These are phyloP conservation scores for Brachystomella parvula DNA, from an alignment of 1,140 invertebrate species.

Conservation along the genomic window DNA sequence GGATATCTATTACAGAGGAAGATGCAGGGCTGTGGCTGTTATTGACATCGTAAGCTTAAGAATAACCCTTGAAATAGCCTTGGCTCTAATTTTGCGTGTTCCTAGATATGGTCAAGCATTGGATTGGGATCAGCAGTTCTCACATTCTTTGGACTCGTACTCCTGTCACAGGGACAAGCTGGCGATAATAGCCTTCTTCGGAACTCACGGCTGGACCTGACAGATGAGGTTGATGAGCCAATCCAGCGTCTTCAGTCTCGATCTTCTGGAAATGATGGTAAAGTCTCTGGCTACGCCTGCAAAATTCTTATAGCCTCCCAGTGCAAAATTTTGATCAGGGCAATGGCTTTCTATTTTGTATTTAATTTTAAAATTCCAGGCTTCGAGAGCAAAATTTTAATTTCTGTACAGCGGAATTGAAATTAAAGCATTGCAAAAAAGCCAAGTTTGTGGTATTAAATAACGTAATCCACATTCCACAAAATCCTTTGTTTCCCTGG, in stretches of 20 bases:
- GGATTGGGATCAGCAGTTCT: conserved; percentile 12
- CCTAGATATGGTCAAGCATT: conserved; percentile 16
- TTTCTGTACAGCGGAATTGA: too few species aligned
- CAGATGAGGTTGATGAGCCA: neutral
- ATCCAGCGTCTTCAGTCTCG: neutral
- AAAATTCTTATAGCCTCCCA: neutral
- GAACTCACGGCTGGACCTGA: neutral
- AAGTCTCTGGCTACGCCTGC: neutral
- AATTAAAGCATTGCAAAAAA: too few species aligned
- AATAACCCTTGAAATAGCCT: neutral
- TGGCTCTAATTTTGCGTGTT: neutral
- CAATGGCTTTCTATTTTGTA: neutral
- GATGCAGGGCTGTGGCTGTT: conserved; percentile 4
- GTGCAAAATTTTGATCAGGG: neutral
- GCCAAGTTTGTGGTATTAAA: too few species aligned
- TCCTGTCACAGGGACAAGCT: neutral
- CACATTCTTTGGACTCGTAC: conserved; percentile 12
- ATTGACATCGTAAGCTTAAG: conserved; percentile 13
- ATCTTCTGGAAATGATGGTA: neutral
- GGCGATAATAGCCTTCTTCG: neutral
- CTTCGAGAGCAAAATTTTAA: too few species aligned
- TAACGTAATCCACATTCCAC: too few species aligned
- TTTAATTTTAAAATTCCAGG: too few species aligned
- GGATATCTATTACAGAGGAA: conserved; percentile 11
- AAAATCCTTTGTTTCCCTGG: too few species aligned